Evolutionary conservation across 2,888 invertebrate species (phyloP), one percentile per base, ranked within the genome.

Genomic region (Acleris cristana): DNA sequence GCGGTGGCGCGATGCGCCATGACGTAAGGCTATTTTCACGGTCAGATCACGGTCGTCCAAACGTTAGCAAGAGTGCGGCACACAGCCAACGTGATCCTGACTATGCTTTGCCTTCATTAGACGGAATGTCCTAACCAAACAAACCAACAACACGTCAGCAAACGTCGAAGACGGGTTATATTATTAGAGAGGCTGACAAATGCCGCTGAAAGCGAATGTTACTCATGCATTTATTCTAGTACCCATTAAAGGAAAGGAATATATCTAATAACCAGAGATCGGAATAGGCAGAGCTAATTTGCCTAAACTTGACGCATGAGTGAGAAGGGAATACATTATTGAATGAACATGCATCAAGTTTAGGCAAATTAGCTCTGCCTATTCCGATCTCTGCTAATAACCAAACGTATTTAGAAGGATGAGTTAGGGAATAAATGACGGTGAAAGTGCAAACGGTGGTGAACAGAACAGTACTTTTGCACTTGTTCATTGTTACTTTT

Each of bases 1-100:
- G 12, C 57, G 19, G 69, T 73, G 65, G 75, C 69, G 75, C 75
- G 72, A 74, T 71, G 55, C 69, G 68, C 70, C 19, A 49, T 69
- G 69, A 65, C 71, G 64, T 55, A 72, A 70, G 71, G 70, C 70
- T 61, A 64, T 69, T 69, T 60, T 73, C 73, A 74, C 69, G 65
- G 69, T 66, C 65, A 66, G 65, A 62, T 69, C 62, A 69, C 63
- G 63, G 69, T 73, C 73, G 63, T 59, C 34, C 59, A 56, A 49
- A 64, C 69, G 69, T 40, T 68, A 56, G 71, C 68, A 71, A 58
- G 34, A 55, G 64, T 65, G 57, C 68, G 49, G 65, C 56, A 65
- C 60, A 69, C 69, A 68, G 59, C 49, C 56, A 65, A 53, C 53
- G 62, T 61, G 62, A 64, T 61, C 57, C 66, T 62, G 16, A 44